Conservation (phyloP, 1,140 invertebrate genomes). For the Conus ventricosus region DNA sequence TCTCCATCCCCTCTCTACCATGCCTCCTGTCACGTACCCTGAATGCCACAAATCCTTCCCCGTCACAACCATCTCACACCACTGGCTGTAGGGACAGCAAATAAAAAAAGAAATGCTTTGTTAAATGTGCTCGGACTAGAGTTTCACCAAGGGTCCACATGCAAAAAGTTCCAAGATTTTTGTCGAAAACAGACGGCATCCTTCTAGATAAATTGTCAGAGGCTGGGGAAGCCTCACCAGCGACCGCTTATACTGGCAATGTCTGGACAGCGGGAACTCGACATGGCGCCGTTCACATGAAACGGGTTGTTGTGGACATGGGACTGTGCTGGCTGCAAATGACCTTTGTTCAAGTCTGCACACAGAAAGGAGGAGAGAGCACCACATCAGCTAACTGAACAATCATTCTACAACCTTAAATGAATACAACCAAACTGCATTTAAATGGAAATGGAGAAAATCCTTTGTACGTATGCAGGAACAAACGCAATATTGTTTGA, state of each 20-base stretch:
- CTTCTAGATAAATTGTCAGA: conserved; percentile 45
- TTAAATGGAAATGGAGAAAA: too few species aligned
- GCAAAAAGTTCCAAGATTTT: conserved; percentile 39
- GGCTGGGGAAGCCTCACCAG: conserved; percentile 56
- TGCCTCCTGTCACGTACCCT: background rate
- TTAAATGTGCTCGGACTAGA: background rate
- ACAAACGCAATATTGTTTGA: too few species aligned
- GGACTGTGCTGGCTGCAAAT: conserved; percentile 14
- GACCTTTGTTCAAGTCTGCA: background rate
- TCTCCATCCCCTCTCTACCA: background rate
- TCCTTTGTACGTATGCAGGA: too few species aligned
- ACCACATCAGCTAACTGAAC: too few species aligned
- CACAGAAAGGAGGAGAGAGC: background rate
- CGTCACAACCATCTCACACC: background rate
- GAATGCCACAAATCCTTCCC: background rate
- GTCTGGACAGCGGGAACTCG: conserved; percentile 51
- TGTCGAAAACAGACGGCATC: conserved; percentile 37
- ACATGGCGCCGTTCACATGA: conserved; percentile 43
- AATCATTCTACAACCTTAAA: too few species aligned
- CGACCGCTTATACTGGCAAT: conserved; percentile 69
- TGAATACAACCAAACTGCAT: too few species aligned
- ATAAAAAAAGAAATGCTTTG: background rate
- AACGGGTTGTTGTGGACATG: conserved; percentile 54
- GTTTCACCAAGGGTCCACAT: conserved; percentile 10
- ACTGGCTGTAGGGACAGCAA: background rate